phyloP scores from a whole-genome alignment of 2,797 vertebrate species.

The Mionectes olivaceus region DNA sequence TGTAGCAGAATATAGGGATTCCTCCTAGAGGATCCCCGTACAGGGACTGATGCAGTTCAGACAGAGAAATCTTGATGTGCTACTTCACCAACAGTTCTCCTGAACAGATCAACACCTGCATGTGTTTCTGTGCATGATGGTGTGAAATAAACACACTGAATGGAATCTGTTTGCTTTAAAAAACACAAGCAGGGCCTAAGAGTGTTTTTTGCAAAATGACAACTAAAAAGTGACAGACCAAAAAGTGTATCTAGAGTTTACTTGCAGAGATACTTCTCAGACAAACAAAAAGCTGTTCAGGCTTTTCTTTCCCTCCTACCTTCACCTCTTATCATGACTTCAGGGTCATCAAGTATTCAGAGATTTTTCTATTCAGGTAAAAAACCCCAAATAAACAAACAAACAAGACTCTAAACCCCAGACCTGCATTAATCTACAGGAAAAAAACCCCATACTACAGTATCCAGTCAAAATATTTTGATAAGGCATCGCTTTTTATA shows the following conservation, averaged over 20 bases:
- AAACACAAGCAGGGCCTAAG: background rate
- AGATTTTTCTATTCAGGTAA: background rate
- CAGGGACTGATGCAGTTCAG: background rate
- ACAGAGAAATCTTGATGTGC: background rate
- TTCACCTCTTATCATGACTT: background rate
- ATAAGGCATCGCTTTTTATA: constrained; percentile 6
- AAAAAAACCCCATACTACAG: background rate
- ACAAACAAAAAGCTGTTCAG: background rate
- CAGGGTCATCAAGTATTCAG: background rate
- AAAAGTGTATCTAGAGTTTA: background rate
- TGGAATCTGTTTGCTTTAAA: background rate
- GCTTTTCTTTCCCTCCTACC: background rate
- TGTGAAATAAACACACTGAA: background rate
- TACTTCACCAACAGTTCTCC: background rate
- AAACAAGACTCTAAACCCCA: background rate
- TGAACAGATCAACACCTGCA: background rate
- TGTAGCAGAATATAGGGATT: background rate
- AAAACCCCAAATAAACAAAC: background rate
- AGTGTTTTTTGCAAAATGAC: background rate
- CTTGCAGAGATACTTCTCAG: background rate
- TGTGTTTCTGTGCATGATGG: background rate
- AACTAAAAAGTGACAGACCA: background rate
- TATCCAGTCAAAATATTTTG: background rate
- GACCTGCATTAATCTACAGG: background rate
- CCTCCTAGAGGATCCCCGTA: background rate